Evolutionary conservation across 2,797 vertebrate species (phyloP).

Genomic region (Gallinago solitaria): DNA sequence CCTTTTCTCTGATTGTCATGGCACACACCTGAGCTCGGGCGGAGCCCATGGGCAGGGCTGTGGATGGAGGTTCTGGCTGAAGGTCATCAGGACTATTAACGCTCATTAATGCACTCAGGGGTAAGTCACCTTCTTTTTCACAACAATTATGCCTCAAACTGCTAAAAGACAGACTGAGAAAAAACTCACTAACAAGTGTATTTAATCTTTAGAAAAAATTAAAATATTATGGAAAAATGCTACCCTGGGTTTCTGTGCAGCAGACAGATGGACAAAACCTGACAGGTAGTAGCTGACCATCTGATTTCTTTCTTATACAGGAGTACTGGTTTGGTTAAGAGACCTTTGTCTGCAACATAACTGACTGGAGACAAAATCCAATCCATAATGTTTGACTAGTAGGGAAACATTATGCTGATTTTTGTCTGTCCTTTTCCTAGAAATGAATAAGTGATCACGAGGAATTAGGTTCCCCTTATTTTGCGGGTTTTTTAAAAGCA

Average conservation of each 20-base stretch:
- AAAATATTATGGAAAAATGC: background rate
- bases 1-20: background rate
- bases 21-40: background rate
- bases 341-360: background rate
- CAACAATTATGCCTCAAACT: background rate
- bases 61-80: background rate
- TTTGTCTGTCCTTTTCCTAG: slow-evolving; percentile 50
- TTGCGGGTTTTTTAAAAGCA: background rate
- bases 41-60: background rate
- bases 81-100: background rate
- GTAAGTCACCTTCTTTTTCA: background rate
- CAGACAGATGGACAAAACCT: background rate
- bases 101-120: background rate
- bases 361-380: background rate
- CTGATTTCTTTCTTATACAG: background rate
- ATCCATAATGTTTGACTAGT: slow-evolving; percentile 38
- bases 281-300: background rate
- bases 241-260: background rate
- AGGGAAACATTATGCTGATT: slow-evolving; percentile 61
- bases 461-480: background rate
- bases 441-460: background rate
- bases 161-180: background rate
- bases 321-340: background rate
- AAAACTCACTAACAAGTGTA: background rate
- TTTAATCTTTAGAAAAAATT: background rate